phyloP scores from a whole-genome alignment of 2,888 invertebrate genomes.

The Esperia sulphurella region DNA sequence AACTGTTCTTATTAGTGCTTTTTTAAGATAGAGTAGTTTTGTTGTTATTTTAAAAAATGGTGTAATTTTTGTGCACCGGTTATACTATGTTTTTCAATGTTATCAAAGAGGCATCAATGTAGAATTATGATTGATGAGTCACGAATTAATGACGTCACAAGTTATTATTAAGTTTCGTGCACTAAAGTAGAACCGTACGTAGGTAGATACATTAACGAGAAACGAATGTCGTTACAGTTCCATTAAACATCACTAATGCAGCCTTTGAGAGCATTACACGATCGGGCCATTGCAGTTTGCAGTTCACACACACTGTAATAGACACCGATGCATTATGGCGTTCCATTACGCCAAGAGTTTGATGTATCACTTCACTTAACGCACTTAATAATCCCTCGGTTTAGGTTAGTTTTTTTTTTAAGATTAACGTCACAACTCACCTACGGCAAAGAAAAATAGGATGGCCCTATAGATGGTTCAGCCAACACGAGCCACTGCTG shows the following conservation, averaged over 20 bases:
- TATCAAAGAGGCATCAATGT: neutral
- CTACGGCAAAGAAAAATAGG: conserved; percentile 70
- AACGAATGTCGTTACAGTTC: conserved; percentile 1
- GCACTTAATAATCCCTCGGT: conserved; percentile 38
- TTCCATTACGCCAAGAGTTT: conserved; percentile 35
- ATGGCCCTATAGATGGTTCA: conserved; percentile 82
- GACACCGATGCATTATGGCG: conserved; percentile 35
- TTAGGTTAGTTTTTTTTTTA: conserved; percentile 38
- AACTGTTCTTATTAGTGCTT: neutral
- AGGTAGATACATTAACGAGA: neutral
- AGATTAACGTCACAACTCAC: conserved; percentile 62
- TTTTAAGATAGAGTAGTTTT: too few species aligned
- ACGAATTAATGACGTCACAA: conserved; percentile 10
- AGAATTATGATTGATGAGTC: neutral
- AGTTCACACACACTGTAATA: conserved; percentile 20
- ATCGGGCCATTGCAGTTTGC: neutral
- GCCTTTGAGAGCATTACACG: conserved; percentile 10
- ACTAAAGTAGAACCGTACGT: neutral
- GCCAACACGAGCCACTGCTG: conserved; percentile 79
- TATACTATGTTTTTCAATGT: neutral
- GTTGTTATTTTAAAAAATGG: neutral
- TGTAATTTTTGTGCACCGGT: neutral
- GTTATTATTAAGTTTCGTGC: conserved; percentile 1
- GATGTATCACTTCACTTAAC: conserved; percentile 65
- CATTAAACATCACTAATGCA: conserved; percentile 22